Conservation (phyloP, 1,140 invertebrate species). For the Anastatus disparis region DNA sequence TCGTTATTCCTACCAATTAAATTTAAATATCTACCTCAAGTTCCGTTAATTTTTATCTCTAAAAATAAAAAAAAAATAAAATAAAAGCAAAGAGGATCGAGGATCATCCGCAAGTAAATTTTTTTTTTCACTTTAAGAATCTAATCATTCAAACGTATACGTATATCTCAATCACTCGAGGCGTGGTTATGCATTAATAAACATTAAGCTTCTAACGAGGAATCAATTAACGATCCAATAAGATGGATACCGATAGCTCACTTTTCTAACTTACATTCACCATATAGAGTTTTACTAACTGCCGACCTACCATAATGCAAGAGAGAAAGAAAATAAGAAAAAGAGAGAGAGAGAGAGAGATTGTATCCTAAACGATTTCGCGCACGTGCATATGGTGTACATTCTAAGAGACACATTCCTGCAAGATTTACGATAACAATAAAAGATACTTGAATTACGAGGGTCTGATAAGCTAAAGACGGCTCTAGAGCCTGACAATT, state of each 20-base stretch:
- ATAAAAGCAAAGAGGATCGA: too few relatives aligned
- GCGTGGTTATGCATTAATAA: too few relatives aligned
- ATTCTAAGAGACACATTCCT: constrained; percentile 24
- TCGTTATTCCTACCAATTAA: too few relatives aligned
- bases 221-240: constrained; percentile 11
- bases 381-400: neutral
- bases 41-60: too few relatives aligned
- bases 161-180: too few relatives aligned
- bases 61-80: too few relatives aligned
- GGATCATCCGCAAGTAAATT: too few relatives aligned
- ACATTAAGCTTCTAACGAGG: neutral
- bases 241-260: neutral
- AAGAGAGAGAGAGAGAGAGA: too few relatives aligned
- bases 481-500: neutral
- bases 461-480: constrained; percentile 1
- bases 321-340: neutral
- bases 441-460: constrained; percentile 30
- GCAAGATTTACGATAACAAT: constrained; percentile 33
- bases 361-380: neutral
- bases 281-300: neutral
- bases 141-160: too few relatives aligned
- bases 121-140: too few relatives aligned
- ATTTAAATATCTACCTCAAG: too few relatives aligned
- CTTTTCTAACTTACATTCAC: neutral
- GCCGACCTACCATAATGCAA: neutral